Evolutionary conservation across 2,888 invertebrate species (phyloP), one percentile per base, ranked within the genome.

Genomic region (Hipparchia semele): DNA sequence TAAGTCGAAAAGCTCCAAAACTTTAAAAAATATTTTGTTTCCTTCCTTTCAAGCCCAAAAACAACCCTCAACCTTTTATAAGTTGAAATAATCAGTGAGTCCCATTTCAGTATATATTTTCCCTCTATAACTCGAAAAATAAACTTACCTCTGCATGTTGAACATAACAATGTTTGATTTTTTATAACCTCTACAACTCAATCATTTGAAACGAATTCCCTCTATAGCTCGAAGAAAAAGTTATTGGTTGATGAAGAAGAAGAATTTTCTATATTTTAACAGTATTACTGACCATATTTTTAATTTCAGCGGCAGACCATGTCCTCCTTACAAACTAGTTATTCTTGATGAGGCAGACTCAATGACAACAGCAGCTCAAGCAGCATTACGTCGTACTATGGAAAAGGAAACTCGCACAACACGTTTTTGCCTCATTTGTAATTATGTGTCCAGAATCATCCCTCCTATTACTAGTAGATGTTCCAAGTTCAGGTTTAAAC

Each of bases 291-390:
- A 53, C 13, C 33, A 6, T n/a, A 9, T 72, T 70, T 56, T 39
- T 39, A 39, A 53, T 86, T 87, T 49, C 82, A 96, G 96, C 95
- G 98, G 98, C 0, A 95, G 96, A 76, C 96, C 97, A 5, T 99
- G 99, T 89, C 99, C 99, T 1, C 96, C 99, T 0, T 98, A 99
- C 85, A 99, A 99, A 93, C 96, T 99, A 46, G 96, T 99, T 6
- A 99, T 99, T 78, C 94, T 99, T 33, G 99, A 99, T 87, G 99
- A 99, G 93, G 99, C 99, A 0, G 99, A 99, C 87, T 99, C 99
- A 1, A 99, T 99, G 99, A 99, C 99, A 0, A 95, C 95, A 78
- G 97, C 98, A 4, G 99, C 99, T 0, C 99, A 99, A 76, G 97
- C 99, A 9, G 99, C 99, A 0, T 92, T 99, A 33, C 96, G 99